Conservation (phyloP, 2,888 invertebrate genomes). For the Auanema freiburgensis region DNA sequence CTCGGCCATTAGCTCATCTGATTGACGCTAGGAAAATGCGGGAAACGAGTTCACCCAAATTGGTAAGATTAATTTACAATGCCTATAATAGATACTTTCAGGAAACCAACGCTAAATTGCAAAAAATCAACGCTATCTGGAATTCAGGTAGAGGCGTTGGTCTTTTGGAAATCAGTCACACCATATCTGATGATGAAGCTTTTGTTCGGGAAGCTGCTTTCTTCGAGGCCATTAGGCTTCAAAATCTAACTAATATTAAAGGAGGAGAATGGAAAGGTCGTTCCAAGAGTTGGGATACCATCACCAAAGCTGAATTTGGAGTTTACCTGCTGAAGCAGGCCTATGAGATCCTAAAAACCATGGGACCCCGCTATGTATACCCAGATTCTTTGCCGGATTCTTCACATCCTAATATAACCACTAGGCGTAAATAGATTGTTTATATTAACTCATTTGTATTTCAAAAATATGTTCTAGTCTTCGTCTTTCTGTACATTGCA, state of each 20-base stretch:
- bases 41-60: slow-evolving; percentile 22
- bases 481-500: too few species aligned
- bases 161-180: slow-evolving; percentile 36
- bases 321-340: slow-evolving; percentile 36
- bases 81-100: slow-evolving; percentile 9
- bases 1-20: slow-evolving; percentile 85
- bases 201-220: slow-evolving; percentile 90
- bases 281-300: slow-evolving; percentile 38
- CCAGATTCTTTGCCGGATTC: slow-evolving; percentile 18
- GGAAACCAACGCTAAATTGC: slow-evolving; percentile 29
- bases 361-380: slow-evolving; percentile 13
- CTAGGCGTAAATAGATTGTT: not conserved
- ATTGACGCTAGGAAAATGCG: slow-evolving; percentile 78
- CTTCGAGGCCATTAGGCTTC: slow-evolving; percentile 78
- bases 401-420: slow-evolving; percentile 15
- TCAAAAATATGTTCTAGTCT: too few species aligned
- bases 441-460: too few species aligned
- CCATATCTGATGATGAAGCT: slow-evolving; percentile 78
- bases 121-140: slow-evolving; percentile 36
- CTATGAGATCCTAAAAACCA: slow-evolving; percentile 3
- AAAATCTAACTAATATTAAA: slow-evolving; percentile 54
- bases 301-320: slow-evolving; percentile 48
- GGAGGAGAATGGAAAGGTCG: slow-evolving; percentile 50
- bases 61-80: slow-evolving; percentile 9
- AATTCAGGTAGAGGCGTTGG: slow-evolving; percentile 34